Evolutionary conservation across 2,797 vertebrate species (phyloP).

Genomic region (Pteropus rufus): DNA sequence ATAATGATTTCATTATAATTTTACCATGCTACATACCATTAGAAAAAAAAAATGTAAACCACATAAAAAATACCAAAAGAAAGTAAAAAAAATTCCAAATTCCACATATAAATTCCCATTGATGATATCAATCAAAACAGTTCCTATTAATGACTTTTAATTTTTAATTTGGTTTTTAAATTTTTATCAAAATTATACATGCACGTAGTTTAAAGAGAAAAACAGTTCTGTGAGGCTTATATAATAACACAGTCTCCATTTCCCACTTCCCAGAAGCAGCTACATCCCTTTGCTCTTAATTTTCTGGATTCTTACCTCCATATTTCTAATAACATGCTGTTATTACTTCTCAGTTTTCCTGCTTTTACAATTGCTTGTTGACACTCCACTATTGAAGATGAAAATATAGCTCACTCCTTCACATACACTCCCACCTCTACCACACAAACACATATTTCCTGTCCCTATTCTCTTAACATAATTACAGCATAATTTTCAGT

Average conservation of each 20-base stretch:
- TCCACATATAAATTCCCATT: background rate
- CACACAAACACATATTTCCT: background rate
- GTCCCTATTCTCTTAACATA: background rate
- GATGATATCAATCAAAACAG: background rate
- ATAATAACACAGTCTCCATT: background rate
- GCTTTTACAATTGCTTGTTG: background rate
- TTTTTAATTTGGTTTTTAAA: slow-evolving; percentile 32
- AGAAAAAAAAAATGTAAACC: background rate
- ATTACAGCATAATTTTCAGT: background rate
- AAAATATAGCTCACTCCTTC: background rate
- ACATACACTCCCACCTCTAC: background rate
- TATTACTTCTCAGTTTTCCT: background rate
- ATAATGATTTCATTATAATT: background rate
- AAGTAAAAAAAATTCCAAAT: background rate
- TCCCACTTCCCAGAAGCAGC: background rate
- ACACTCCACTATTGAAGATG: background rate
- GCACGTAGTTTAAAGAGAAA: background rate
- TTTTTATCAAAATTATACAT: background rate
- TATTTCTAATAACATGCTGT: background rate
- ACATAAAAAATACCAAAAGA: background rate
- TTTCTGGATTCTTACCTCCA: background rate
- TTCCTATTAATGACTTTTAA: background rate
- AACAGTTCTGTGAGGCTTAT: background rate
- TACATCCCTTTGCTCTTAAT: background rate
- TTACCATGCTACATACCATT: background rate